Conservation (phyloP, 2,888 invertebrate genomes). For the Lymantria monacha region DNA sequence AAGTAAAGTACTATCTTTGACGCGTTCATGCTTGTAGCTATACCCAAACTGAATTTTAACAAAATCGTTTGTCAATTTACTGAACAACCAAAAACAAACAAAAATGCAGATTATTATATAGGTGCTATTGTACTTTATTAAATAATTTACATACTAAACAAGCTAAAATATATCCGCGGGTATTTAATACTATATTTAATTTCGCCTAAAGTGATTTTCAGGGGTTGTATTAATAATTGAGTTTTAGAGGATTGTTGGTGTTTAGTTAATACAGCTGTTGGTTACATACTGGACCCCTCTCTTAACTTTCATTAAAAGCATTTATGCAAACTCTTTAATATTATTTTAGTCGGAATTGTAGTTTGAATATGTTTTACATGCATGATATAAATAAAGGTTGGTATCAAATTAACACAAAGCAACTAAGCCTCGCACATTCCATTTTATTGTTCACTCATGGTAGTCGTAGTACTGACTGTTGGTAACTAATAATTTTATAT, state of each 20-base stretch:
- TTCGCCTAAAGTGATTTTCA: slow-evolving; percentile 52
- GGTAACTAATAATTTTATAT: no score
- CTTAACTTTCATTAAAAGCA: slow-evolving; percentile 52
- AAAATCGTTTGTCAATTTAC: no score
- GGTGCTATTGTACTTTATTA: no score
- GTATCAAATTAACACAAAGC: slow-evolving; percentile 8
- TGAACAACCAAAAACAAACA: no score
- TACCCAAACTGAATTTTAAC: no score
- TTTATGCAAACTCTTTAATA: slow-evolving; percentile 52
- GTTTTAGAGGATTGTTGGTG: slow-evolving; percentile 63
- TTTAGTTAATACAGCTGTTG: slow-evolving; percentile 57
- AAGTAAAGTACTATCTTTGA: no score
- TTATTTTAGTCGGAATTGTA: slow-evolving; percentile 32
- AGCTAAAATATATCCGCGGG: no score
- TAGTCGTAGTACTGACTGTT: not conserved
- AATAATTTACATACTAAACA: no score
- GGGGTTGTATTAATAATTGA: slow-evolving; percentile 64
- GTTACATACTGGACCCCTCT: slow-evolving; percentile 45
- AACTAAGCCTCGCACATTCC: slow-evolving; percentile 13
- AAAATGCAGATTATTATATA: no score
- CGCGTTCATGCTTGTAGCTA: no score
- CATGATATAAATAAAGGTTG: slow-evolving; percentile 12
- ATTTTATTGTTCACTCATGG: not conserved
- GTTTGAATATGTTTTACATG: slow-evolving; percentile 25
- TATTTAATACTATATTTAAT: slow-evolving; percentile 30